Conservation (phyloP, 2,113 vertebrate species). For the Columbina picui region DNA sequence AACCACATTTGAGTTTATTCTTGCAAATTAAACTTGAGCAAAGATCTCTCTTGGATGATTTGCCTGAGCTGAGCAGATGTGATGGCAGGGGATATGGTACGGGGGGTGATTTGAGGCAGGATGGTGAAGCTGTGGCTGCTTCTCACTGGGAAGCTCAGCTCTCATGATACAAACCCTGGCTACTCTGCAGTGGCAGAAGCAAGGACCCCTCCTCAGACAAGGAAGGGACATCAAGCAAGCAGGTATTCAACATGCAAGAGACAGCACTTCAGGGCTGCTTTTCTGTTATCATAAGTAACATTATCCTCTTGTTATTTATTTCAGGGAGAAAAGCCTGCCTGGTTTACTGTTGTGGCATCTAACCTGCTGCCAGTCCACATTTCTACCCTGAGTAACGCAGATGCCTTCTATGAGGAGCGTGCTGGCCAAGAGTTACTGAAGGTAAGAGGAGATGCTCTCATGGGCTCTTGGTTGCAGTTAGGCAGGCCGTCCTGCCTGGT, state of each 20-base stretch:
- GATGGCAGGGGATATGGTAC: neutral
- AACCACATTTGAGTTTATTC: neutral
- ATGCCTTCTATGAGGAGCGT: constrained; percentile 83
- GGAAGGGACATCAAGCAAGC: neutral
- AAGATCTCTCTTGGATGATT: neutral
- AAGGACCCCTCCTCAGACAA: neutral
- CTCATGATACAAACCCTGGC: neutral
- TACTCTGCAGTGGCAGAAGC: neutral
- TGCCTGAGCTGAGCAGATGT: neutral
- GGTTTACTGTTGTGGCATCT: constrained; percentile 91
- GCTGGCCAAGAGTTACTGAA: constrained; percentile 80
- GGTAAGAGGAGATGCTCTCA: constrained; percentile 70
- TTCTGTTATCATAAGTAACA: neutral
- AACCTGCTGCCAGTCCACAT: constrained; percentile 81
- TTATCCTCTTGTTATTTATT: neutral
- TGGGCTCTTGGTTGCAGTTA: neutral
- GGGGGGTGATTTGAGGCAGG: neutral
- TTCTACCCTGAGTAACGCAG: constrained; percentile 81
- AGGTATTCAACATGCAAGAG: neutral
- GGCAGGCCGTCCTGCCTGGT: neutral
- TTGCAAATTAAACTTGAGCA: neutral
- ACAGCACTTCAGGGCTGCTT: neutral
- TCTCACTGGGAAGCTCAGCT: neutral
- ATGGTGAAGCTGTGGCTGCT: neutral
- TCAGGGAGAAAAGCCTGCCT: constrained; percentile 85